A percentile compares a stretch with the other conserved stretches of the same genome.
phyloP scores from a whole-genome alignment of 2,113 vertebrate genomes.

The Hydropotes inermis region DNA sequence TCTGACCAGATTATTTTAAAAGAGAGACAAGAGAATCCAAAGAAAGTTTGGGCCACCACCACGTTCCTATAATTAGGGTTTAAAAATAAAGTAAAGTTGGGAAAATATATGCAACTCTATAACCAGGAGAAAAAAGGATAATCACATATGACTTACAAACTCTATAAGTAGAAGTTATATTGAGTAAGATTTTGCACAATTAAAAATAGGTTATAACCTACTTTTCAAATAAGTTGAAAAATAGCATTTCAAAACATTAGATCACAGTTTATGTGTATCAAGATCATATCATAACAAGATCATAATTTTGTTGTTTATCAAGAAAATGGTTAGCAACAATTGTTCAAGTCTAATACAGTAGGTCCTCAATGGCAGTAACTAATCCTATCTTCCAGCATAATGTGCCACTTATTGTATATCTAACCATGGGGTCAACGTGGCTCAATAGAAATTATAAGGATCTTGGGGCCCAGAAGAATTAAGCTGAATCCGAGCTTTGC shows the following conservation, averaged over 20 bases:
- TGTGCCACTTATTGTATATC: not conserved
- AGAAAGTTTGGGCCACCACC: not conserved
- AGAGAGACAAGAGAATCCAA: not conserved
- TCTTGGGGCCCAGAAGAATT: not conserved
- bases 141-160: not conserved
- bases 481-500: not conserved
- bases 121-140: not conserved
- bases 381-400: not conserved
- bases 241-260: not conserved
- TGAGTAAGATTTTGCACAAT: not conserved
- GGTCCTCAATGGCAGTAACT: not conserved
- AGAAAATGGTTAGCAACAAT: not conserved
- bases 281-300: not conserved
- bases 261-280: not conserved
- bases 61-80: not conserved
- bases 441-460: not conserved
- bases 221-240: too few species aligned
- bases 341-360: too few species aligned
- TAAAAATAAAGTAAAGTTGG: not conserved
- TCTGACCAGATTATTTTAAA: not conserved
- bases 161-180: not conserved
- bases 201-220: not conserved
- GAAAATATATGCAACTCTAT: not conserved
- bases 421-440: accelerated
- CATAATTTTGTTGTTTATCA: not conserved